Evolutionary conservation across 2,113 vertebrate genomes (phyloP), one percentile per base, ranked within the genome.

Genomic region (Nothocercus julius): DNA sequence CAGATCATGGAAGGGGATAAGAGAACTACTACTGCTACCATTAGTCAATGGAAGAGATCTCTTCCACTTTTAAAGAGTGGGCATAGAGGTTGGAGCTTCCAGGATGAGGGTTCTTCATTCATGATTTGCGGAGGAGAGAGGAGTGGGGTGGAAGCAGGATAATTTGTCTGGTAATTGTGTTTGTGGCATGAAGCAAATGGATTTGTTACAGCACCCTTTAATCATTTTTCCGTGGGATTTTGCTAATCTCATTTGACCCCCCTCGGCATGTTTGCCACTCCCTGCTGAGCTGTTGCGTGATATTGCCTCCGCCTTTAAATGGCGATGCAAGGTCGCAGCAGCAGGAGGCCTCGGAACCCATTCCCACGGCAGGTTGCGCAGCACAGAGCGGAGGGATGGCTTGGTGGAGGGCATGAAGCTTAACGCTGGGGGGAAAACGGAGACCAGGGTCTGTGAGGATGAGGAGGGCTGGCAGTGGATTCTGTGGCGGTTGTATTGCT

Each of bases 171-270:
- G 70, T 95, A 95, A 96, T 96, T 93, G 93, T 92, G 80, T 68
- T 95, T 93, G 91, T 92, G 89, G 79, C 81, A 49, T 17, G 47
- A 61, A 78, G 90, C 85, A 95, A 97, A 96, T 95, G 76, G 95
- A 97, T 97, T 94, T 2, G 86, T 95, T 95, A 92, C 88, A 85
- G 91, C 77, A 95, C 85, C 83, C 96, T 93, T 90, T 93, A 96
- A 93, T 94, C 79, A 92, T 87, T 96, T 89, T 93, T 95, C 91
- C 0, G 1, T 51, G 73, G 90, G 94, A 94, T 95, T 97, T 95
- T 87, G 90, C 94, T 97, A 95, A 96, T 97, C 91, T 93, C 66
- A 87, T 97, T 96, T 78, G 45, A 87, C 85, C 89, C 83, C 68
- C 0, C 0, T 56, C 73, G 79, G 70, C 93, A 49, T 9, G 2